Conservation (phyloP, 1,140 invertebrate genomes). For the Epicauta chinensis region DNA sequence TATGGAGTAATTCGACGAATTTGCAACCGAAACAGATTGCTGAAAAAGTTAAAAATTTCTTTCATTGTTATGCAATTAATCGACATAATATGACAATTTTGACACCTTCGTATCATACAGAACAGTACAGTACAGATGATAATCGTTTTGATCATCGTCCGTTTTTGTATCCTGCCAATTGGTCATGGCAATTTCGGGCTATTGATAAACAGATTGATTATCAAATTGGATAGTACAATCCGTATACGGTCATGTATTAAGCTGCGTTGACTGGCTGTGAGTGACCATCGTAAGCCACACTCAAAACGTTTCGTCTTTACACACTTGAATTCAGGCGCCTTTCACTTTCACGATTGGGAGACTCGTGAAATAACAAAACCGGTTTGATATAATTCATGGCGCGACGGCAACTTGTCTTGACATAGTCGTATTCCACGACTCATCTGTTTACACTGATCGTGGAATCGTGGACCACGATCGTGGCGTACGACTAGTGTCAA, state of each 20-base stretch:
- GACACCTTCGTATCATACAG: slow-evolving; percentile 92
- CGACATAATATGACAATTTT: slow-evolving; percentile 98
- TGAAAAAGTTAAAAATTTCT: slow-evolving; percentile 95
- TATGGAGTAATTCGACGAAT: slow-evolving; percentile 66
- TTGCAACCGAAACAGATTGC: slow-evolving; percentile 77
- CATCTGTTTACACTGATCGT: too few species aligned
- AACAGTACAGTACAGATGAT: slow-evolving; percentile 95
- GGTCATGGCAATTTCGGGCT: slow-evolving; percentile 92
- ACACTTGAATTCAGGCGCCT: too few species aligned
- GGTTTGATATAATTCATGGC: too few species aligned
- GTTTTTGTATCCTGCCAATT: slow-evolving; percentile 89
- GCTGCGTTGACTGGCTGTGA: too few species aligned
- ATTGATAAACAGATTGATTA: slow-evolving; percentile 73
- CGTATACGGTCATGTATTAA: slow-evolving; percentile 3
- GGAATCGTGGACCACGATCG: too few species aligned
- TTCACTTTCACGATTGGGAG: too few species aligned
- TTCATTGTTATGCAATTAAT: slow-evolving; percentile 86
- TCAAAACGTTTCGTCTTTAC: too few species aligned
- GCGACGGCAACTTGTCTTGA: too few species aligned
- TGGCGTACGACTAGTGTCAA: too few species aligned
- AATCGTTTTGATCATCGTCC: slow-evolving; percentile 96
- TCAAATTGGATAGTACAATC: slow-evolving; percentile 3
- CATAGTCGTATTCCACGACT: too few species aligned
- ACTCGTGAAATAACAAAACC: too few species aligned
- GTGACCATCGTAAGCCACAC: too few species aligned